phyloP scores from a whole-genome alignment of 2,113 vertebrate genomes.

The Siniperca chuatsi region DNA sequence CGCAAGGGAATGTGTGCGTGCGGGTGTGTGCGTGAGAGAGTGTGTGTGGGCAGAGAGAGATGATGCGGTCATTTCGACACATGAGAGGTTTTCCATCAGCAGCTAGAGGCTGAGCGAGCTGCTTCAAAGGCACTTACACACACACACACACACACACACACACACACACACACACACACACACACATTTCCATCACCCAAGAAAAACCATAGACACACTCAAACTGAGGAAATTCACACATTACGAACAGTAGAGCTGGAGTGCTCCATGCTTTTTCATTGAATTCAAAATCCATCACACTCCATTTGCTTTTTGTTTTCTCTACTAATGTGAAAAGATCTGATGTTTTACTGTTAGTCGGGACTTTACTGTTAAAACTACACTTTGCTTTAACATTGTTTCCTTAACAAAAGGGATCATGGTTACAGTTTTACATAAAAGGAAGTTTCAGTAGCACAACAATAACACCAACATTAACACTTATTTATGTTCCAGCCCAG shows the following conservation, averaged over 20 bases:
- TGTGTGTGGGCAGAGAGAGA: constrained; percentile 55
- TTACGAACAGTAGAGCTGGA: constrained; percentile 39
- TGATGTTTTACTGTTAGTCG: background rate
- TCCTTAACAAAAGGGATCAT: background rate
- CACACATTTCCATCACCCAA: background rate
- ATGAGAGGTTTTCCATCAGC: constrained; percentile 80
- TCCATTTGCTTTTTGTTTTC: constrained; percentile 14
- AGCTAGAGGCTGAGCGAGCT: constrained; percentile 53
- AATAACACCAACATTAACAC: background rate
- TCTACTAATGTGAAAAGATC: background rate
- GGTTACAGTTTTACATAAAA: background rate
- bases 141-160: constrained; percentile 39
- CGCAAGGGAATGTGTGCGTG: constrained; percentile 56
- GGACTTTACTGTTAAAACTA: background rate
- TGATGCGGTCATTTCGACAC: constrained; percentile 81
- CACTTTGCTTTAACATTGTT: background rate
- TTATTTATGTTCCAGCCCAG: no score
- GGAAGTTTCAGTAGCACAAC: background rate
- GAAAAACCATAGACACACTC: constrained; percentile 5
- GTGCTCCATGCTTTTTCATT: constrained; percentile 6
- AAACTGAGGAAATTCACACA: constrained; percentile 49
- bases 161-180: constrained; percentile 38
- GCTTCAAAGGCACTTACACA: constrained; percentile 72
- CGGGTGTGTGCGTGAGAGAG: constrained; percentile 21
- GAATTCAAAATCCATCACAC: constrained; percentile 8